A percentile compares a stretch with the other conserved stretches of the same genome.
Evolutionary conservation across 2,888 invertebrate genomes (phyloP).

Genomic region (Himalopsyche japonica): DNA sequence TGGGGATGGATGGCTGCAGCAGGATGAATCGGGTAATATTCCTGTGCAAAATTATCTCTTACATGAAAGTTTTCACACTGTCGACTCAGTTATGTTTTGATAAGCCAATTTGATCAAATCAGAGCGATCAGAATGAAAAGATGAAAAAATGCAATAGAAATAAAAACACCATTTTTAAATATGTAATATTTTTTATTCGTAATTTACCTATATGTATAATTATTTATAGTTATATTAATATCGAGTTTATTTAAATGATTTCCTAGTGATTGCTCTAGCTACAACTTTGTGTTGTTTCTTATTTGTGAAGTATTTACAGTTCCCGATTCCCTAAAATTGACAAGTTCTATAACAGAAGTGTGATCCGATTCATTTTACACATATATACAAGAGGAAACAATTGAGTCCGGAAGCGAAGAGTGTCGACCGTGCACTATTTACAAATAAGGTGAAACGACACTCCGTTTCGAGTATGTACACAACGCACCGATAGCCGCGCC

Average conservation of each 20-base stretch:
- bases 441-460: neutral
- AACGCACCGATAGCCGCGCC: neutral
- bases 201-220: slow-evolving; percentile 63
- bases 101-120: no score
- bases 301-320: slow-evolving; percentile 64
- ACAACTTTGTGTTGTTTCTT: slow-evolving; percentile 61
- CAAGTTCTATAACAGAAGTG: slow-evolving; percentile 63
- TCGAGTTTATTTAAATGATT: slow-evolving; percentile 61
- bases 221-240: slow-evolving; percentile 65
- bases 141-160: neutral
- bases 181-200: slow-evolving; percentile 58
- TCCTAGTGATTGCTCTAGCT: slow-evolving; percentile 61
- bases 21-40: no score
- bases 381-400: slow-evolving; percentile 2
- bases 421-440: neutral
- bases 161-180: slow-evolving; percentile 28
- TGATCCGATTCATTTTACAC: slow-evolving; percentile 14
- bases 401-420: neutral
- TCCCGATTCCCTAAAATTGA: slow-evolving; percentile 74
- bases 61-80: no score
- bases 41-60: no score
- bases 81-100: no score
- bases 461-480: slow-evolving; percentile 3
- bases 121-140: no score
- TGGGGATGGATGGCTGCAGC: no score